Percentiles rank a stretch among this genome's conserved stretches.
Evolutionary conservation across 2,113 vertebrate species (phyloP).

Genomic region (Glaucidium brasilianum): DNA sequence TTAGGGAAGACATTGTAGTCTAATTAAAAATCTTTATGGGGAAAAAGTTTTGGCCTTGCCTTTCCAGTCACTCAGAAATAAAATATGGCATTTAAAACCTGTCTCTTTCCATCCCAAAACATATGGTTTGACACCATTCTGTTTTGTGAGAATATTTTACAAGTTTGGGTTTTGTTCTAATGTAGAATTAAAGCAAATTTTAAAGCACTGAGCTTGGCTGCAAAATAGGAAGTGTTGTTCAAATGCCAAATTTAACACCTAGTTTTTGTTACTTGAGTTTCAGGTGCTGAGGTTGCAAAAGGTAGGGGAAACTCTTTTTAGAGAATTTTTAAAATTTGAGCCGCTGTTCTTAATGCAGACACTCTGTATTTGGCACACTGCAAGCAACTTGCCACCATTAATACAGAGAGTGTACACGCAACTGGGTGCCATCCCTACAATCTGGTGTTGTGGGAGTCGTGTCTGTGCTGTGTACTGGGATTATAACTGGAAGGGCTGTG

Average conservation of each 20-base stretch:
- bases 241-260: slow-evolving; percentile 12
- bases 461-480: too few relatives aligned
- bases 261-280: slow-evolving; percentile 13
- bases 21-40: background rate
- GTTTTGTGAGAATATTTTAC: background rate
- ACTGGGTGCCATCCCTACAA: background rate
- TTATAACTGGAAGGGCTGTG: too few relatives aligned
- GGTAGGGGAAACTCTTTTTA: background rate
- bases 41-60: background rate
- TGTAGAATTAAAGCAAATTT: background rate
- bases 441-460: rapidly evolving
- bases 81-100: background rate
- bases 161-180: slow-evolving; percentile 5
- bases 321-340: background rate
- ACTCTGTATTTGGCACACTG: background rate
- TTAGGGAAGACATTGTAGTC: background rate
- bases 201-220: background rate
- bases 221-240: background rate
- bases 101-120: background rate
- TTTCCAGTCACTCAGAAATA: background rate
- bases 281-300: slow-evolving; percentile 25
- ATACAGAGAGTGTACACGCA: background rate
- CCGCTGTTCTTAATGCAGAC: background rate
- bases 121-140: background rate
- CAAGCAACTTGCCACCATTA: background rate